Evolutionary conservation across 2,797 vertebrate genomes (phyloP), one percentile per base, ranked within the genome.

Genomic region (Aeoliscus strigatus): DNA sequence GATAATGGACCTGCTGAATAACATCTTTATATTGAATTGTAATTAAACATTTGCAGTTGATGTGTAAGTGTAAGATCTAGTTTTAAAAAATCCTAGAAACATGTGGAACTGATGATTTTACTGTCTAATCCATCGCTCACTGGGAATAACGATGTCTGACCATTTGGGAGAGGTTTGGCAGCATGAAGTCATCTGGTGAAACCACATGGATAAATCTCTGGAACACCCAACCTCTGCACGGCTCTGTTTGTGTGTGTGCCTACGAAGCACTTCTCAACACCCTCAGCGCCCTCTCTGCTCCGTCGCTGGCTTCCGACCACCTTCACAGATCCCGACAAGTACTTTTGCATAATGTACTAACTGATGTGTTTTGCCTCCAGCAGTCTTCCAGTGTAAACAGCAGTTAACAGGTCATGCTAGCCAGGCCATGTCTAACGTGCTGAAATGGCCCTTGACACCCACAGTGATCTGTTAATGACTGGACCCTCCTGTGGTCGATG

Each of bases 401-500:
- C 35, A 68, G 77, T 70, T 62, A 65, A 57, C 66, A 70, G 75
- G 72, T 75, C 70, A 40, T 71, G 74, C 54, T 67, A 60, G 63
- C 61, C 8, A 28, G 61, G 67, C 73, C 61, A 4, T 77, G 69
- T 73, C 73, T 77, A 69, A 83, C 75, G 54, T 66, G 55, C 60
- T 68, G 43, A 70, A 75, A 77, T 70, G 71, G 52, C 41, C 66
- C 72, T 55, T 60, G 70, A 72, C 74, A 27, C 58, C 74, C 79
- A 61, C 78, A 78, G 60, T 18, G 62, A 80, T 69, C 66, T 70
- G 68, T 67, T 75, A 71, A 75, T 73, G 70, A 70, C 75, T 57
- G 52, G 57, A 79, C 67, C 24, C 13, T 66, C 42, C 35, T 74
- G 75, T 48, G 73, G 64, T 51, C 29, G 41, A 70, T 68, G 68